A percentile compares a stretch with the other conserved stretches of the same genome.
These are phyloP conservation scores for Ips nitidus DNA, from an alignment of 1,140 invertebrate species.

Conservation along the genomic window DNA sequence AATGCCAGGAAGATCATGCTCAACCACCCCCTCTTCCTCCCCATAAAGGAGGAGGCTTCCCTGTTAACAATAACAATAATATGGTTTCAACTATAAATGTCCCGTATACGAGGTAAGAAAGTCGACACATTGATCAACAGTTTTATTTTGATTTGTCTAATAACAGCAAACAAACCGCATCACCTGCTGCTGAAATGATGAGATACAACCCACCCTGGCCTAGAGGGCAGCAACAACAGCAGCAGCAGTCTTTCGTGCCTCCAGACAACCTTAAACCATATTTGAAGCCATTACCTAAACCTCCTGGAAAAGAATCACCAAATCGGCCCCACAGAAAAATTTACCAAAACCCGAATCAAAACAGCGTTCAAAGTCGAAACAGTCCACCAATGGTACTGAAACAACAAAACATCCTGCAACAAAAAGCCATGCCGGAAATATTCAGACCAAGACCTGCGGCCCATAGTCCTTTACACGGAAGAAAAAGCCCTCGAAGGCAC, in stretches of 20 bases:
- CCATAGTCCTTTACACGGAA: constrained; percentile 50
- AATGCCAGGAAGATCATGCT: constrained; percentile 55
- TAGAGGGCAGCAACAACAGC: constrained; percentile 55
- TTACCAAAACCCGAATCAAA: constrained; percentile 26
- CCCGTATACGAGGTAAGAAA: not conserved
- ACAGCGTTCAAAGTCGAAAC: constrained; percentile 35
- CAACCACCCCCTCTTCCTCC: constrained; percentile 58
- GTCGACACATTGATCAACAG: too few relatives aligned
- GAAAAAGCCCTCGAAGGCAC: constrained; percentile 46
- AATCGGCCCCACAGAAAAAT: constrained; percentile 47
- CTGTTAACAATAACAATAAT: constrained; percentile 46
- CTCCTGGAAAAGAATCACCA: constrained; percentile 53
- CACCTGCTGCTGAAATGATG: constrained; percentile 20
- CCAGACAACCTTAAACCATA: constrained; percentile 53
- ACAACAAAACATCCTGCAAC: constrained; percentile 42
- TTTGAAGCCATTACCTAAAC: constrained; percentile 62
- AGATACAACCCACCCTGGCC: constrained; percentile 60
- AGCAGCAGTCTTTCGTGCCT: constrained; percentile 43
- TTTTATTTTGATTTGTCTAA: too few relatives aligned
- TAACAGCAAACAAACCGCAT: too few relatives aligned
- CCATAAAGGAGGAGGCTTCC: constrained; percentile 51
- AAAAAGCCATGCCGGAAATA: constrained; percentile 35
- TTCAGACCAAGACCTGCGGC: constrained; percentile 43
- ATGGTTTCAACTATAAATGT: not conserved
- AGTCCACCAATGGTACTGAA: constrained; percentile 26